These are phyloP conservation scores for Mallotus villosus DNA, from an alignment of 2,797 vertebrate species.

Conservation along the genomic window DNA sequence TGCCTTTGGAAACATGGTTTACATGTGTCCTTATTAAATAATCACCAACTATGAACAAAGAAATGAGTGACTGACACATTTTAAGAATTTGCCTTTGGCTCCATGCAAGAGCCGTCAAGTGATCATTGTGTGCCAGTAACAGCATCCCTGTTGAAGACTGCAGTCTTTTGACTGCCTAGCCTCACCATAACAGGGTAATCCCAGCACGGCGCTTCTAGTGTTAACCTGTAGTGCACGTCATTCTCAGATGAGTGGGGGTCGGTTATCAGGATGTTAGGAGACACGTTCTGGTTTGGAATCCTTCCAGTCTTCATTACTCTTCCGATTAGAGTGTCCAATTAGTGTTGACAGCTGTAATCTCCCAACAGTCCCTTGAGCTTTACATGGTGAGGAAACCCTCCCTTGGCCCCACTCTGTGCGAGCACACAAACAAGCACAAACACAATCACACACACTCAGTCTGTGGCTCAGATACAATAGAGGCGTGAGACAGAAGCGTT, in stretches of 20 bases:
- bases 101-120: no score
- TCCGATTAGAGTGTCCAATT: slow-evolving; percentile 37
- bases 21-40: no score
- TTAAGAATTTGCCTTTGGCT: no score
- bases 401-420: neutral
- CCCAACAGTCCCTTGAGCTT: slow-evolving; percentile 1
- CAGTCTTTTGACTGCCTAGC: no score
- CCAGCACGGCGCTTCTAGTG: neutral
- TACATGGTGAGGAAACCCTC: no score
- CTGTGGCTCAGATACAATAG: slow-evolving; percentile 24
- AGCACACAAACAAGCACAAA: slow-evolving; percentile 10
- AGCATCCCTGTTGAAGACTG: no score
- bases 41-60: no score
- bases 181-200: no score
- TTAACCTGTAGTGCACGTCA: neutral
- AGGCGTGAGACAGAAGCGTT: slow-evolving; percentile 27
- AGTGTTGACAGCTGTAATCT: slow-evolving; percentile 32
- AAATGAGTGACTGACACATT: no score
- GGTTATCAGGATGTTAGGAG: neutral
- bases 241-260: neutral
- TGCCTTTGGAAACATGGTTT: no score
- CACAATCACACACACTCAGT: neutral
- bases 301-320: slow-evolving; percentile 11
- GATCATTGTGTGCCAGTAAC: no score
- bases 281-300: neutral